These are phyloP conservation scores for Orycteropus afer DNA, from an alignment of 2,113 vertebrate genomes.

Conservation along the genomic window DNA sequence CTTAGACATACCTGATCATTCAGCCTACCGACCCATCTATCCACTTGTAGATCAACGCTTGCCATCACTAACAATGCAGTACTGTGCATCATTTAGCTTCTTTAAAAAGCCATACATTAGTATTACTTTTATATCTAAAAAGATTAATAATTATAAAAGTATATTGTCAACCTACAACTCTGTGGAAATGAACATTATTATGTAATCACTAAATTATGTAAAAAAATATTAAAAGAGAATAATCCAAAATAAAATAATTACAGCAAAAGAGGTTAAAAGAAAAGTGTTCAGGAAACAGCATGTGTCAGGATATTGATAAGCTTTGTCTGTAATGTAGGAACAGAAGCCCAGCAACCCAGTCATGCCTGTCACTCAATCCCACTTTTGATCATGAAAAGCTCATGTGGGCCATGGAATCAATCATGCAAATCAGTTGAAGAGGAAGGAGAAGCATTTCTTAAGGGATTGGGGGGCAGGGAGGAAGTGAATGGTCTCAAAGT, in stretches of 20 bases:
- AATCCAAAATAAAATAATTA: slow-evolving; percentile 51
- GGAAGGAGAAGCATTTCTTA: slow-evolving; percentile 34
- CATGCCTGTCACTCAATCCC: neutral
- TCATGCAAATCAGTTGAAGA: slow-evolving; percentile 11
- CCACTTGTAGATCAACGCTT: too few species aligned
- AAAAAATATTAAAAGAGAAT: slow-evolving; percentile 21
- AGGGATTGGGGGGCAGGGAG: neutral
- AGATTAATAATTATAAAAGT: neutral
- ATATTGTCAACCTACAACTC: neutral
- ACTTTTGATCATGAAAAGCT: slow-evolving; percentile 49
- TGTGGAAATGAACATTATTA: neutral
- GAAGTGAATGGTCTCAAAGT: neutral
- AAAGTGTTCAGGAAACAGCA: slow-evolving; percentile 24
- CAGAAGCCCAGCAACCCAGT: neutral
- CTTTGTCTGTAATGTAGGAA: neutral
- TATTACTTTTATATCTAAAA: slow-evolving; percentile 33
- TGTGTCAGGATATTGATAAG: neutral
- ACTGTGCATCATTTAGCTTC: neutral
- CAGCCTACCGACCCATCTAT: too few species aligned
- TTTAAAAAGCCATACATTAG: neutral
- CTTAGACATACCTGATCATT: too few species aligned
- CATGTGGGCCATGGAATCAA: neutral
- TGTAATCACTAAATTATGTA: neutral
- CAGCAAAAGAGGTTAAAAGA: neutral
- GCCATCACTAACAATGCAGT: too few species aligned